These are phyloP conservation scores for Scopus umbretta DNA, from an alignment of 2,113 vertebrate species.

Conservation along the genomic window DNA sequence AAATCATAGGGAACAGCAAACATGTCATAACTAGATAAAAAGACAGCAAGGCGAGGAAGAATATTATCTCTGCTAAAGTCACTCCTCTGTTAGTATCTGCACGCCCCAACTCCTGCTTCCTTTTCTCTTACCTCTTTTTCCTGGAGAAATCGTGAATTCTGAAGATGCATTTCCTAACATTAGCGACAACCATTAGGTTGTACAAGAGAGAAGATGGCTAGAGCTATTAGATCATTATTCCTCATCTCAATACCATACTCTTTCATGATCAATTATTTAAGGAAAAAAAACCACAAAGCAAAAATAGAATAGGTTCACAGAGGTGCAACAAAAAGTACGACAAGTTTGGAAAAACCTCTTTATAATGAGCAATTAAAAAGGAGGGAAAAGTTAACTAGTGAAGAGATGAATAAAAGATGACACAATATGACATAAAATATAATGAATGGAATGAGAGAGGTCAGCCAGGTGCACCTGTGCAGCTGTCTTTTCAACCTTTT, in stretches of 20 bases:
- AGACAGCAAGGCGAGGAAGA: background rate
- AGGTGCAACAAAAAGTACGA: background rate
- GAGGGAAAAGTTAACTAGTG: background rate
- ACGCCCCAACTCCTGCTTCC: background rate
- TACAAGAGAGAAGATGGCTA: background rate
- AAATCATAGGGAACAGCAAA: background rate
- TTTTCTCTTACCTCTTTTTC: background rate
- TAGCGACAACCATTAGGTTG: background rate
- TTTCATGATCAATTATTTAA: background rate
- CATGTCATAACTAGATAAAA: background rate
- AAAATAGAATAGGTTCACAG: background rate
- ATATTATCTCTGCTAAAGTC: background rate
- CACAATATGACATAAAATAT: background rate
- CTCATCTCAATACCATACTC: background rate
- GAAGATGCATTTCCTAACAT: background rate
- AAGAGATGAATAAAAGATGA: background rate
- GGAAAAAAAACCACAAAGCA: background rate
- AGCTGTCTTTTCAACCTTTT: background rate
- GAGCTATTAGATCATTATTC: background rate
- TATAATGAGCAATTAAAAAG: conserved; percentile 10
- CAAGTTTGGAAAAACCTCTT: background rate
- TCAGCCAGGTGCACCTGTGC: background rate
- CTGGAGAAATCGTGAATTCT: background rate
- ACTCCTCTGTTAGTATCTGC: background rate
- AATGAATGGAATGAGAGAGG: background rate